Evolutionary conservation across 2,888 invertebrate species (phyloP).

Genomic region (Amblyteles armatorius): DNA sequence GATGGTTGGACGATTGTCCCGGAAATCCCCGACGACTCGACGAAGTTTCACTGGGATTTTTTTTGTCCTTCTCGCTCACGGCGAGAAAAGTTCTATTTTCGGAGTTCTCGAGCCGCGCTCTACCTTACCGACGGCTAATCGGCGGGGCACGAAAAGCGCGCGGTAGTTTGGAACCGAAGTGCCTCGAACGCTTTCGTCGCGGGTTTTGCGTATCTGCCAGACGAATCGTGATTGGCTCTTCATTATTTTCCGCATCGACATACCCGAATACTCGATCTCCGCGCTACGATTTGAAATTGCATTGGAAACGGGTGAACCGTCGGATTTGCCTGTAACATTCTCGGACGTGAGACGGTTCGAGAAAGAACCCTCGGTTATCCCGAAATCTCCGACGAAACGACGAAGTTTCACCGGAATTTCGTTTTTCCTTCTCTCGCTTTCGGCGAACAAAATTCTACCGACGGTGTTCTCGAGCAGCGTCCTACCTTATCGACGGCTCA

Average conservation of each 20-base stretch:
- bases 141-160: neutral
- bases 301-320: neutral
- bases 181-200: neutral
- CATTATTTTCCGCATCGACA: neutral
- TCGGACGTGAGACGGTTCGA: conserved; percentile 57
- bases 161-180: neutral
- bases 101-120: neutral
- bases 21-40: conserved; percentile 21
- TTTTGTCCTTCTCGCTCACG: no score
- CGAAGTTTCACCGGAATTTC: neutral
- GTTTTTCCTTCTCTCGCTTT: neutral
- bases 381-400: conserved; percentile 19
- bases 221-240: neutral
- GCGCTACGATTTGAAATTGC: neutral
- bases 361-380: conserved; percentile 15
- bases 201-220: neutral
- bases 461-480: neutral
- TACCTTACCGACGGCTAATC: neutral
- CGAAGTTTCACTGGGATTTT: neutral
- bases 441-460: neutral
- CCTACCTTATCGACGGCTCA: neutral
- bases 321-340: conserved; percentile 65
- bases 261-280: neutral
- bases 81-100: no score
- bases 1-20: neutral